phyloP scores from a whole-genome alignment of 1,140 invertebrate genomes.

The Orussus abietinus region DNA sequence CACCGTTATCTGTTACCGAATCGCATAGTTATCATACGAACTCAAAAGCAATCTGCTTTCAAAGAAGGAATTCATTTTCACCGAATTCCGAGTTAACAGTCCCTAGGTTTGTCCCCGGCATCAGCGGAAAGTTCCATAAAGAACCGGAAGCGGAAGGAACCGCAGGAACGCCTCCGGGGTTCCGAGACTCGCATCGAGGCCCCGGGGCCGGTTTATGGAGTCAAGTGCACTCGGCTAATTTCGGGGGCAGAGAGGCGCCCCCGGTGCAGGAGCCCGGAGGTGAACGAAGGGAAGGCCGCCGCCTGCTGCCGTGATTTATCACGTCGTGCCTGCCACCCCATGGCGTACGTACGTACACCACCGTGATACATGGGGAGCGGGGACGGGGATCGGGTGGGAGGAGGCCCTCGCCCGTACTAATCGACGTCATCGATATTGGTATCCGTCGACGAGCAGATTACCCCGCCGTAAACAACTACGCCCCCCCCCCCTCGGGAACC shows the following conservation, averaged over 20 bases:
- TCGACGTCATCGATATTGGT: constrained; percentile 56
- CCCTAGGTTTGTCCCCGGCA: no score
- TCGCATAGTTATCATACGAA: no score
- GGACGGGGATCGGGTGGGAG: constrained; percentile 1
- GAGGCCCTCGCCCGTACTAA: constrained; percentile 44
- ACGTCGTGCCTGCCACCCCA: constrained; percentile 32
- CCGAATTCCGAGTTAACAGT: no score
- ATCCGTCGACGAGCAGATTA: constrained; percentile 53
- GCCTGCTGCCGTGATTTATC: constrained; percentile 53
- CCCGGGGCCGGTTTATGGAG: no score
- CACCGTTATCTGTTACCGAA: no score
- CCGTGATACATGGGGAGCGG: constrained; percentile 41
- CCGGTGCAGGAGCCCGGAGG: constrained; percentile 21
- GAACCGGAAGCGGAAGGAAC: no score
- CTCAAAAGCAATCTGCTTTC: no score
- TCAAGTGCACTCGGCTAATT: constrained; percentile 45
- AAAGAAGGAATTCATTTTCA: no score
- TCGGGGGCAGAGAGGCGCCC: constrained; percentile 20
- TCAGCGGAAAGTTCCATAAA: no score
- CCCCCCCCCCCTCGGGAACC: constrained; percentile 24
- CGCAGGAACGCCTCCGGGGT: no score
- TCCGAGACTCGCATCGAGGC: no score
- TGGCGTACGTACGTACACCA: constrained; percentile 43
- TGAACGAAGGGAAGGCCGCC: constrained; percentile 41
- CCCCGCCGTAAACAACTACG: constrained; percentile 51